Base-by-base conservation (phyloP, 2,888 invertebrate species). In the Nymphalis urticae region DNA sequence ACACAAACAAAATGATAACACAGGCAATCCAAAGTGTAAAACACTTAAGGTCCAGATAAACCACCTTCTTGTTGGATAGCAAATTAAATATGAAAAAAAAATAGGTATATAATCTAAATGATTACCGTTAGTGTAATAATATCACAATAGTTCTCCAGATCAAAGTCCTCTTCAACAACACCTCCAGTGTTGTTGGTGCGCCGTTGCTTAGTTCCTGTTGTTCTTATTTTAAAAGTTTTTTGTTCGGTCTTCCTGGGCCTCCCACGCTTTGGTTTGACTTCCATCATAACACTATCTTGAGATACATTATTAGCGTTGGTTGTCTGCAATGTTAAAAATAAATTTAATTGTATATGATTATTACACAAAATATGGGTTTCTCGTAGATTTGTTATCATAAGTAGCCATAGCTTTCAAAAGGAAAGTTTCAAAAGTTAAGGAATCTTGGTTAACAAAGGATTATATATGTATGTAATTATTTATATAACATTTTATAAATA, bases 151-250 rank as follows among this genome's bases (percentile, higher is more conserved):
- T 60, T 68, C 51, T 74, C 85, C 59, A 89, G 54, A 19, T 85
- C 81, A 0, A 84, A 71, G 6, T 80, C 79, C 9, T 85, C 84
- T 0, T 81, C 79, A 0, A 71, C 69, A 3, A 85, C 83, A 0
- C 83, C 84, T 0, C 82, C 82, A 0, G 83, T 83, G 62, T 84
- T 85, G 42, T 73, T 76, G 0, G 82, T 84, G 5, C 83, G 75
- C 0, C 83, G 76, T 0, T 68, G 61, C 59, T 74, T 75, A 19
- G 68, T 60, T 50, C 66, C 74, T 16, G 68, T 66, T 13, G 64
- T 69, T n/a, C 64, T 66, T 27, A 50, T 68, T 42, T 66, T 66
- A 24, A 32, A 32, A 6, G 48, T 50, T 6, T 42, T 42, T 13
- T 32, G 9, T 17, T 69, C 76, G 0, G 42, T 65, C 59, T 83